Evolutionary conservation across 2,888 invertebrate genomes (phyloP), one percentile per base, ranked within the genome.

Genomic region (Spodoptera exigua): DNA sequence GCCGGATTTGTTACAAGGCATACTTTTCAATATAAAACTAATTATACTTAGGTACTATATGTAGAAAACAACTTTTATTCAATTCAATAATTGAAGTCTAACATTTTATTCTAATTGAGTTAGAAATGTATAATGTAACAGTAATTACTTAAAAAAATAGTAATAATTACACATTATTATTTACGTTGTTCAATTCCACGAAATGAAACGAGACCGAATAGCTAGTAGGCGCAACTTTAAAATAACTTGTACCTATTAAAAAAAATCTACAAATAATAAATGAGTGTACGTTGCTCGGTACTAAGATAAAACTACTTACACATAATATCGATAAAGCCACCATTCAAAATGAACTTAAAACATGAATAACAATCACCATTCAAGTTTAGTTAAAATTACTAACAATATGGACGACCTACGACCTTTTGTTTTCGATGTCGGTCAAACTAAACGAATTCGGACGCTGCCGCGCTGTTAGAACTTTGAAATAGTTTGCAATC

Each of bases 351-450:
- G 65, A 47, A 64, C 58, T 56, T 21, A 21, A 5, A 66, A 67
- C 65, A 69, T 70, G 72, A 72, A 68, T 70, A 68, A 78, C 58
- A 68, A 70, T 75, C 54, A 63, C 67, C 80, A 73, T 80, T 80
- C 76, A 78, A 76, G 74, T 77, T 78, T 78, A 71, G 72, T 70
- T 70, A 46, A 65, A 66, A 68, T 67, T 74, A 71, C 66, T 61
- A 83, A 82, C 75, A 80, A 79, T 82, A 79, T 73, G 77, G 55
- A 48, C 57, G 85, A 84, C 82, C 84, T 80, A 52, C 78, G 83
- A 70, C 82, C 82, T 70, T 52, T 65, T 9, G 74, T 53, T 64
- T 76, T 49, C 73, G 72, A 68, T 80, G 81, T 76, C 79, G 72
- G 56, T 46, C 57, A 70, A 76, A 79, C 73, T 74, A 79, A 78